Evolutionary conservation across 2,888 invertebrate genomes (phyloP).

Genomic region (Melanostoma scalare): DNA sequence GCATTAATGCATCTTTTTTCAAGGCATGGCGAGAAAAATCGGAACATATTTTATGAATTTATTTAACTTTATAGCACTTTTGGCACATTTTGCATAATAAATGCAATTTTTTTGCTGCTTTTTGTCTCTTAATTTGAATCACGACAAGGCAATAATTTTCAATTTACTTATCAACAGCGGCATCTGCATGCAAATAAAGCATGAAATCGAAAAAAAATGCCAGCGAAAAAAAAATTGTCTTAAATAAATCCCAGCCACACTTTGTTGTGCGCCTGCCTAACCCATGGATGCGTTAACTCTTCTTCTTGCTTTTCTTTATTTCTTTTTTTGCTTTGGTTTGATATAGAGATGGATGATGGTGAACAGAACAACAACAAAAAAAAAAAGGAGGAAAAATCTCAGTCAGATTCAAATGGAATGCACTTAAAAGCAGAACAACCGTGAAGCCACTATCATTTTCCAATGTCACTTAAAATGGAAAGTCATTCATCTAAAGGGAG

Average conservation of each 20-base stretch:
- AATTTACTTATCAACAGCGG: conserved; percentile 69
- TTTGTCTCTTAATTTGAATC: conserved; percentile 63
- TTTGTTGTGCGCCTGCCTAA: conserved; percentile 27
- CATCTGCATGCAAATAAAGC: conserved; percentile 68
- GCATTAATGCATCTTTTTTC: too few species aligned
- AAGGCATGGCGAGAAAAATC: too few species aligned
- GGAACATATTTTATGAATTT: conserved; percentile 8
- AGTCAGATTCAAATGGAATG: conserved; percentile 57
- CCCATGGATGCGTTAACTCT: conserved; percentile 24
- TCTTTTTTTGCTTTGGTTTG: not conserved
- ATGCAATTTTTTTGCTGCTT: conserved; percentile 16
- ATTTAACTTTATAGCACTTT: conserved; percentile 43
- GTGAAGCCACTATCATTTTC: conserved; percentile 65
- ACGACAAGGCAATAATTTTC: conserved; percentile 66
- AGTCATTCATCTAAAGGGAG: conserved; percentile 77
- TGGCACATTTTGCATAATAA: conserved; percentile 41
- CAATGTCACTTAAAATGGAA: conserved; percentile 78
- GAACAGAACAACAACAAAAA: not conserved
- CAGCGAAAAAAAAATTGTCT: conserved; percentile 9
- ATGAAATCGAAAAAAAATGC: conserved; percentile 34
- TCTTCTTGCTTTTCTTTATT: not conserved
- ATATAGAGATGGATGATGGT: conserved; percentile 7
- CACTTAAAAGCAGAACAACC: conserved; percentile 67
- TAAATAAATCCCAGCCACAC: conserved; percentile 49
- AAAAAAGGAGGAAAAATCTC: conserved; percentile 19